Evolutionary conservation across 2,888 invertebrate genomes (phyloP), one percentile per base, ranked within the genome.

Genomic region (Nebria brevicollis): DNA sequence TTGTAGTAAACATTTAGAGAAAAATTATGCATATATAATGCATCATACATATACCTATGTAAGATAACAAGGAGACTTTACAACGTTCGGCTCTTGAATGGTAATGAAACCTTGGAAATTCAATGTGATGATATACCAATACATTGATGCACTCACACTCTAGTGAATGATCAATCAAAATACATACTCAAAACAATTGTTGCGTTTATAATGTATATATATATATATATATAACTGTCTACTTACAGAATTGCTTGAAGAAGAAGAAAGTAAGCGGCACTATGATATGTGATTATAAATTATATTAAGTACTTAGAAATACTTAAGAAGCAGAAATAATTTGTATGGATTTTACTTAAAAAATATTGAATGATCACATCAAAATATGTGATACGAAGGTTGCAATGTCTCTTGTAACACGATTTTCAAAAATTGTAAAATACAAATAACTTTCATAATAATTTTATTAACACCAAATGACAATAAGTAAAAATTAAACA

Each of bases 401-500:
- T 11, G 13, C 8, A 43, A 54, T 2, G 54, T 54, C 11, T 54
- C 54, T 54, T 54, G 54, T 2, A 54, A 34, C 34, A 34, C 34
- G 34, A 34, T 34, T 34, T 34, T 34, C 5, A 54, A 54, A 54
- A 54, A 54, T 54, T 54, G 2, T 13, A 54, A 11, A 2, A 54
- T 11, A 54, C 54, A 54, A 8, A 54, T 54, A 54, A 54, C 54
- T 54, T 54, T 54, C 54, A 54, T 54, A 54, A 54, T 54, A 54
- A 54, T 54, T 54, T 54, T 54, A 54, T 54, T 54, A 54, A 54
- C 54, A 54, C 54, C 54, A 54, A 54, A 54, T 54, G 54, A 54
- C 54, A 54, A 54, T 54, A 54, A 54, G 54, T 54, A 54, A 54
- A 54, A 54, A 54, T 54, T 54, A 54, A 54, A 54, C 8, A 54